Conservation (phyloP, 1,140 invertebrate genomes). For the Magallana angulata region DNA sequence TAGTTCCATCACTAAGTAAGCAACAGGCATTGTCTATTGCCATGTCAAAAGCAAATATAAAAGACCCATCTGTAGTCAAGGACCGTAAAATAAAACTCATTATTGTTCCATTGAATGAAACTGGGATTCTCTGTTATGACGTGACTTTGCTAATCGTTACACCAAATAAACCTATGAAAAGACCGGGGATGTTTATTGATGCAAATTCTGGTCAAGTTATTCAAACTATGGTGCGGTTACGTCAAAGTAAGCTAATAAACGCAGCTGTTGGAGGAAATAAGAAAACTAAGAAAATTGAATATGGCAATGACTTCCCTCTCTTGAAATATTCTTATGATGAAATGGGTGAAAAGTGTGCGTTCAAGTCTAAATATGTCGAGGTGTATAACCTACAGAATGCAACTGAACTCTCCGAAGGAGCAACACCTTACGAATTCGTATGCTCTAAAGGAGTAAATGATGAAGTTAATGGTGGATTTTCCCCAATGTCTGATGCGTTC, state of each 20-base stretch:
- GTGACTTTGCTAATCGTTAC: constrained; percentile 42
- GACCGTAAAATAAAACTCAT: constrained; percentile 22
- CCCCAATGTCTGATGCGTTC: constrained; percentile 61
- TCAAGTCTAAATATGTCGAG: constrained; percentile 37
- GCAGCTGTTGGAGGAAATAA: constrained; percentile 53
- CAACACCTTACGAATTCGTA: constrained; percentile 36
- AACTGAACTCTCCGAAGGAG: not conserved
- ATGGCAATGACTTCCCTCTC: constrained; percentile 46
- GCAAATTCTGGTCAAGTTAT: constrained; percentile 52
- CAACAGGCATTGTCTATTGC: constrained; percentile 31
- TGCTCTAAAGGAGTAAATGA: constrained; percentile 54
- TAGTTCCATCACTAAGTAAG: constrained; percentile 22
- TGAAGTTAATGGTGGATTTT: constrained; percentile 60
- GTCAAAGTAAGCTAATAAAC: not conserved
- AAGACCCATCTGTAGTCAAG: not conserved
- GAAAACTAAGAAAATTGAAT: constrained; percentile 48
- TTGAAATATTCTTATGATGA: constrained; percentile 25
- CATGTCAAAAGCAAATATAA: not conserved
- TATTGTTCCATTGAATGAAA: not conserved
- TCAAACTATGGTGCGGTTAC: not conserved
- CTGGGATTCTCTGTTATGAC: constrained; percentile 49
- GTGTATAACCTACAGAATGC: constrained; percentile 48
- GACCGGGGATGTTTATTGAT: constrained; percentile 49
- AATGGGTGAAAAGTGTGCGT: constrained; percentile 19
- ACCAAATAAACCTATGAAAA: not conserved